A percentile compares a stretch with the other conserved stretches of the same genome.
phyloP scores from a whole-genome alignment of 2,113 vertebrate species.

The Corythornis cristatus region DNA sequence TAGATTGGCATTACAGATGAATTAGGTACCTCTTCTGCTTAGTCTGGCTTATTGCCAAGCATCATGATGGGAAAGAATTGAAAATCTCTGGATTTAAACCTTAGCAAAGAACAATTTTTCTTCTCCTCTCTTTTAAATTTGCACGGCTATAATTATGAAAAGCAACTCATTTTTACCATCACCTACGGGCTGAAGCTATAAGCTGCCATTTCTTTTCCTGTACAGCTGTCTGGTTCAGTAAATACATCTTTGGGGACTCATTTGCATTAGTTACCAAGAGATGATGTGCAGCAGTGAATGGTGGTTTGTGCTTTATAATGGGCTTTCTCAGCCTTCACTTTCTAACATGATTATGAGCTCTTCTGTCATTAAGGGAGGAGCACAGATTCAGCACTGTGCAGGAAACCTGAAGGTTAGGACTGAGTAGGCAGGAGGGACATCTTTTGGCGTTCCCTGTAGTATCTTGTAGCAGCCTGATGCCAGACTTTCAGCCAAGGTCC shows the following conservation, averaged over 20 bases:
- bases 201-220: slow-evolving; percentile 1
- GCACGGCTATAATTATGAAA: neutral
- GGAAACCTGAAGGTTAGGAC: slow-evolving; percentile 7
- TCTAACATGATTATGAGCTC: neutral
- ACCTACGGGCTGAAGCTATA: neutral
- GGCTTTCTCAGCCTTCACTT: neutral
- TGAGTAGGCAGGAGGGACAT: neutral
- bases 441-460: neutral
- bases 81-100: neutral
- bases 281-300: neutral
- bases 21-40: neutral
- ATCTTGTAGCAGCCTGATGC: neutral
- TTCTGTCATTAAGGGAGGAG: neutral
- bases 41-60: neutral
- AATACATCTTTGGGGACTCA: slow-evolving; percentile 8
- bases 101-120: neutral
- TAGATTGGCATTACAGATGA: neutral
- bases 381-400: neutral
- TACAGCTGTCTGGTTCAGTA: slow-evolving; percentile 47
- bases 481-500: neutral
- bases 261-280: slow-evolving; percentile 10
- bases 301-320: neutral
- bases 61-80: neutral
- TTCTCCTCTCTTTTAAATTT: neutral
- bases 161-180: slow-evolving; percentile 8